Base-by-base conservation (phyloP, 1,140 invertebrate genomes). In the Bicyclus anynana region DNA sequence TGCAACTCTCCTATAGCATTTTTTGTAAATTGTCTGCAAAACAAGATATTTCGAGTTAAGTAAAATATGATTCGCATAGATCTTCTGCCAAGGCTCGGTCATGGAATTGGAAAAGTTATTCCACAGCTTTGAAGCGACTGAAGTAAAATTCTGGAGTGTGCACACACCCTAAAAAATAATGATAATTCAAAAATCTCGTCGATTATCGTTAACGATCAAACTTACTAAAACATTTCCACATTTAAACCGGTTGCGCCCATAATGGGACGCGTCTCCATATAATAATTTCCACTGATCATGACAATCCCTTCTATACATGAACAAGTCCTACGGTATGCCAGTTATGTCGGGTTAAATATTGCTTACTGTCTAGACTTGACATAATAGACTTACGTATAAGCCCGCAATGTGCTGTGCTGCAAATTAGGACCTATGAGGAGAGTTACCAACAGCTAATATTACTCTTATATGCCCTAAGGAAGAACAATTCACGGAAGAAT, bases 271-370 rank as follows among this genome's bases (percentile, higher is more conserved):
- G 21, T 13, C 20, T 47, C 21, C 20, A 27, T 47, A 26, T 27
- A 47, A 47, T 47, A 47, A 47, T 26, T 47, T 47, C 44, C 20
- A 47, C 20, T 14, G 44, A 10, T 47, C 44, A 47, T 47, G 17
- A 47, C 44, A 27, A 47, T 27, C 44, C 42, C 44, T 23, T 1
- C 44, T 5, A 4, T 47, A 47, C n/a, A n/a, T 1, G n/a, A 47
- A 47, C 44, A 47, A 26, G 44, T 47, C 21, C 21, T 27, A 27
- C 21, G 44, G 44, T 27, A 47, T 47, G 44, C 53, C 46, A 48
- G 13, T 49, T 56, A 56, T 21, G 29, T 56, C 10, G 20, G 10
- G 18, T 49, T 56, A 48, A 29, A 56, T 56, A 56, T 48, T 49
- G 16, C 46, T 33, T 35, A 56, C 29, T 17, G 33, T 29, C 23